Base-by-base conservation (phyloP, 2,113 vertebrate species). In the Tor tambroides region DNA sequence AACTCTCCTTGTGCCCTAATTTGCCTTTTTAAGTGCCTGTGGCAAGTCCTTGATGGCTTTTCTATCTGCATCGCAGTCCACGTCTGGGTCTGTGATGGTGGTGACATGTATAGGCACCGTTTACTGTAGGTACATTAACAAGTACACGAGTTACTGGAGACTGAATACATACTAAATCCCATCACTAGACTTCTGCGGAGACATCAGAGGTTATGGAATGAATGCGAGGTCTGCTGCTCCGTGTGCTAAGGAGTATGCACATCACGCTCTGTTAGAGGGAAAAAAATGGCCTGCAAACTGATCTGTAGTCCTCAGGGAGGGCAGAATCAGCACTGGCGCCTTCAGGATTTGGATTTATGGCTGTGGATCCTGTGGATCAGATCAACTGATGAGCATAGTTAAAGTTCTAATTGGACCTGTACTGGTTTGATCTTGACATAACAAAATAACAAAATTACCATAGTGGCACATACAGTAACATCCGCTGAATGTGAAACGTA, bases 331-430 rank as follows among this genome's bases (percentile, higher is more conserved):
- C 90, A 88, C 91, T 93, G 96, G 95, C 92, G 94, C 95, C 95
- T 96, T 90, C 81, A 94, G 95, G 95, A 95, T 96, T 92, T 92
- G 92, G 94, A 67, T 94, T 76, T 76, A 38, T 96, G 95, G 90
- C 91, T 91, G 92, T 91, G 87, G 46, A 49, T 49, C 46, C 49
- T 51, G 49, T 51, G 49, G 87, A 87, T 91, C 86, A 86, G 72
- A 87, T 89, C 65, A 43, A 61, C 87, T 80, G 87, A 63, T 80
- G 87, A 74, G 67, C 35, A 41, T 61, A 83, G 56, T 72, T 67
- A 21, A 26, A 38, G n/a, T 46, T 72, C 28, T 84, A 41, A 84
- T 72, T 71, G 35, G 83, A 51, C 51, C 67, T 46, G 35, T 81
- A 51, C 76, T 67, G 54, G 75, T 87, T 71, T 76, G 56, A 38